Conservation (phyloP, 2,113 vertebrate species). For the Spermophilus dauricus region DNA sequence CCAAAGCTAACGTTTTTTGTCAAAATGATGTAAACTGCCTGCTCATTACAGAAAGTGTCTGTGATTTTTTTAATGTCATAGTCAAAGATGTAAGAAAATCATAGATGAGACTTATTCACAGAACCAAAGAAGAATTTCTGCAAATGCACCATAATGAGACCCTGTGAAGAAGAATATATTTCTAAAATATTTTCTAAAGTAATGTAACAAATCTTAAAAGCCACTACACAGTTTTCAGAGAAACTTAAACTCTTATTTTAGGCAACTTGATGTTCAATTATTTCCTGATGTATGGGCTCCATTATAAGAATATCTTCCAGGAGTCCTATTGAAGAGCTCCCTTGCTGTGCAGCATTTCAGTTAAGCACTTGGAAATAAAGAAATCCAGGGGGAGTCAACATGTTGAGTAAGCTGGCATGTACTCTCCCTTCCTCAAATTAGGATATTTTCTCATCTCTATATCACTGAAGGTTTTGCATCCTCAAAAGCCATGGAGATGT, state of each 20-base stretch:
- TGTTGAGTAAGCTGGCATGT: not conserved
- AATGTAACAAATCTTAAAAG: constrained; percentile 18
- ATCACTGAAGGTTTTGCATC: not conserved
- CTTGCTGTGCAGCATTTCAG: not conserved
- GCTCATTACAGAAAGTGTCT: constrained; percentile 37
- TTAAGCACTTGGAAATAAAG: not conserved
- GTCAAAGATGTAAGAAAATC: not conserved
- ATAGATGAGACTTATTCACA: not conserved
- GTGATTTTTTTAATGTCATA: not conserved
- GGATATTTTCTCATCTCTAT: not conserved
- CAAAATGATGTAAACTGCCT: constrained; percentile 50
- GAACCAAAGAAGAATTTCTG: constrained; percentile 31
- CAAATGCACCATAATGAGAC: constrained; percentile 2
- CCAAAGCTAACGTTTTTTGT: constrained; percentile 51
- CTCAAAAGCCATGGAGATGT: not conserved
- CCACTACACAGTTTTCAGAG: constrained; percentile 31
- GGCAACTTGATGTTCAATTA: not conserved
- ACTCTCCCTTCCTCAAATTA: constrained; percentile 38
- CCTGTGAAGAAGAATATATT: constrained; percentile 30
- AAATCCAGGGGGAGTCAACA: not conserved
- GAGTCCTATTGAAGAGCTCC: not conserved
- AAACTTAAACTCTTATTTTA: not conserved
- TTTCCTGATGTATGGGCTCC: not conserved
- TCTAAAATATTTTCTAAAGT: constrained; percentile 17
- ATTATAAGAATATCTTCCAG: not conserved